These are phyloP conservation scores for Cerastis leucographa DNA, from an alignment of 2,888 invertebrate species.

Conservation along the genomic window DNA sequence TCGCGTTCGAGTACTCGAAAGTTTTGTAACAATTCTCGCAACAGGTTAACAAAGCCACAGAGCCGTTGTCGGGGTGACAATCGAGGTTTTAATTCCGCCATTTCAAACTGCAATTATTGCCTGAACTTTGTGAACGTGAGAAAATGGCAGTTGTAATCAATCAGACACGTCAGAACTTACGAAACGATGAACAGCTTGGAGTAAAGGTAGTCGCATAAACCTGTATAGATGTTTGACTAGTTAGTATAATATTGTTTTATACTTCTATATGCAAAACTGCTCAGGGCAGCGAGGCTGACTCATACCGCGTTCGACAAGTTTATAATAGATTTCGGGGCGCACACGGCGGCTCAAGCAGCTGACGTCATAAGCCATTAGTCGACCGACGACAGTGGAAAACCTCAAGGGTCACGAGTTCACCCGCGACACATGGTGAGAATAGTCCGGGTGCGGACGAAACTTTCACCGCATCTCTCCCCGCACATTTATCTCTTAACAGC, in stretches of 20 bases:
- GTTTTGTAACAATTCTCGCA: slow-evolving; percentile 69
- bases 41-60: slow-evolving; percentile 72
- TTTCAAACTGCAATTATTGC: slow-evolving; percentile 65
- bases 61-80: slow-evolving; percentile 68
- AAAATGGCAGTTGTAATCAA: slow-evolving; percentile 49
- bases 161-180: slow-evolving; percentile 32
- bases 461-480: slow-evolving; percentile 80
- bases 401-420: slow-evolving; percentile 84
- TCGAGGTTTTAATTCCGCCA: slow-evolving; percentile 70
- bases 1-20: slow-evolving; percentile 67
- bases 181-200: slow-evolving; percentile 17
- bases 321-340: slow-evolving; percentile 74
- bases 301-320: slow-evolving; percentile 69
- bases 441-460: slow-evolving; percentile 81
- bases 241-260: slow-evolving; percentile 27
- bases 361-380: slow-evolving; percentile 83
- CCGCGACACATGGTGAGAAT: slow-evolving; percentile 84
- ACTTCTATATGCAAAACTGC: slow-evolving; percentile 35
- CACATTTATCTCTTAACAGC: slow-evolving; percentile 84
- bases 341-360: slow-evolving; percentile 71
- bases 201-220: slow-evolving; percentile 32
- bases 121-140: slow-evolving; percentile 46
- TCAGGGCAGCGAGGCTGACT: slow-evolving; percentile 18
- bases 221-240: slow-evolving; percentile 24
- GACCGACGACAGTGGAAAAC: slow-evolving; percentile 80